These are phyloP conservation scores for Heliconius aoede DNA, from an alignment of 2,888 invertebrate species.

Conservation along the genomic window DNA sequence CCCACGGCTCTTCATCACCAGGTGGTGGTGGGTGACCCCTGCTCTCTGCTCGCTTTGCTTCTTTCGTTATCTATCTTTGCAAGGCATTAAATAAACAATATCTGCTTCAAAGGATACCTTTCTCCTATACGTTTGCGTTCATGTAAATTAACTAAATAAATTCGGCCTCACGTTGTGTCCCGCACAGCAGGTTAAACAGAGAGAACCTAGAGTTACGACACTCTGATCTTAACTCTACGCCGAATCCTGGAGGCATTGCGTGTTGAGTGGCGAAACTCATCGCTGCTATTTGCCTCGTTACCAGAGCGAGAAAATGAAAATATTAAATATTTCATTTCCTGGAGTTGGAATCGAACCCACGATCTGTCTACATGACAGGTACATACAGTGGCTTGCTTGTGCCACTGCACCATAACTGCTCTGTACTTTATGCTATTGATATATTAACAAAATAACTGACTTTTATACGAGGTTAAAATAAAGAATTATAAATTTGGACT, in stretches of 20 bases:
- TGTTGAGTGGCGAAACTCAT: background rate
- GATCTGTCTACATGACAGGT: no score
- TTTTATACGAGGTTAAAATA: background rate
- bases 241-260: background rate
- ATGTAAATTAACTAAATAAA: no score
- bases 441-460: no score
- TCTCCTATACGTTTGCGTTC: background rate
- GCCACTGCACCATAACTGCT: background rate
- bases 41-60: slow-evolving; percentile 49
- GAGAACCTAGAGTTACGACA: background rate
- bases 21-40: slow-evolving; percentile 61
- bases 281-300: background rate
- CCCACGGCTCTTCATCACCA: slow-evolving; percentile 64
- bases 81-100: slow-evolving; percentile 12
- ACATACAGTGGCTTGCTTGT: background rate
- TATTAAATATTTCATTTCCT: background rate
- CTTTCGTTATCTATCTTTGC: slow-evolving; percentile 45
- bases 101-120: background rate
- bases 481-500: background rate
- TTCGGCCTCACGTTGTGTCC: background rate
- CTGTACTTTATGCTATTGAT: background rate
- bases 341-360: background rate
- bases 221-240: background rate
- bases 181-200: no score
- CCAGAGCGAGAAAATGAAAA: background rate